phyloP scores from a whole-genome alignment of 2,113 vertebrate genomes.

The Fregetta grallaria region DNA sequence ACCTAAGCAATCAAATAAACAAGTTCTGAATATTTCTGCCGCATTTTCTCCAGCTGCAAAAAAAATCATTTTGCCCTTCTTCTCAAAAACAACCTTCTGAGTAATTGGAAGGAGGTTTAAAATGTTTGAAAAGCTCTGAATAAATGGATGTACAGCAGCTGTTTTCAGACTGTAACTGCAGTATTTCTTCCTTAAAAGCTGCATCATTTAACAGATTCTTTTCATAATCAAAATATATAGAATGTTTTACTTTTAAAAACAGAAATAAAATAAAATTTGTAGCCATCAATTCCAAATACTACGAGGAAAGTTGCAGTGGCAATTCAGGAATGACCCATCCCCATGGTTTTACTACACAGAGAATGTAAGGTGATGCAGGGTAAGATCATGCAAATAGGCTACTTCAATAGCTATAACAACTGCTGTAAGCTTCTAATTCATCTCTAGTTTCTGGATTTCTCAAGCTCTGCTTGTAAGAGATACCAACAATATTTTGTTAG shows the following conservation, averaged over 20 bases:
- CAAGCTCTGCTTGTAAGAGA: background rate
- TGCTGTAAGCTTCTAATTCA: background rate
- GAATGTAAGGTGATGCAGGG: background rate
- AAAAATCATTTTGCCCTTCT: background rate
- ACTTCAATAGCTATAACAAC: background rate
- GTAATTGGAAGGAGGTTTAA: background rate
- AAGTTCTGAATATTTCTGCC: background rate
- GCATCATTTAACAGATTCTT: background rate
- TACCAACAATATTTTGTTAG: background rate
- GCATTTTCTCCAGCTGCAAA: background rate
- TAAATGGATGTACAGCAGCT: background rate
- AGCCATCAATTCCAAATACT: background rate
- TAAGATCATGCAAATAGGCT: background rate
- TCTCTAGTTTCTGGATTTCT: background rate
- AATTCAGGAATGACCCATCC: background rate
- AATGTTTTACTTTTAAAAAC: background rate
- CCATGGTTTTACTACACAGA: background rate
- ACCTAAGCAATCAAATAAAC: background rate
- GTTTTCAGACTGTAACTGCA: background rate
- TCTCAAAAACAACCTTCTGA: background rate
- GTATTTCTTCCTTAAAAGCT: background rate
- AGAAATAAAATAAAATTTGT: background rate
- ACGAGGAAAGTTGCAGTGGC: background rate
- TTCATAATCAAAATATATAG: background rate
- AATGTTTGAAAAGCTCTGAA: background rate